phyloP scores from a whole-genome alignment of 1,140 invertebrate species.

The Oscheius sp. region DNA sequence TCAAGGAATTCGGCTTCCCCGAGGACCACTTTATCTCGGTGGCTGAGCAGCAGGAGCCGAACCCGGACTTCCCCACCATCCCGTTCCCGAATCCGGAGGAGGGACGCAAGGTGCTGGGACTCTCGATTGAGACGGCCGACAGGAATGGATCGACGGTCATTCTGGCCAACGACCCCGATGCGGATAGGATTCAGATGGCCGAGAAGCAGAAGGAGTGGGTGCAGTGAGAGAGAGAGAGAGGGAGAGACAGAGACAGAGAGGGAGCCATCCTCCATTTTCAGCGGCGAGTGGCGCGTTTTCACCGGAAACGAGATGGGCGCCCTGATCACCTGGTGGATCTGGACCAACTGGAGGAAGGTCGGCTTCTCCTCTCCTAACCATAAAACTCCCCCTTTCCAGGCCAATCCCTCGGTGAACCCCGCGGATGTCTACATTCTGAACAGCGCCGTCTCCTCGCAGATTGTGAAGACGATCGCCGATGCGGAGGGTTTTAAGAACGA shows the following conservation, averaged over 20 bases:
- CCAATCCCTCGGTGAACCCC: constrained; percentile 50
- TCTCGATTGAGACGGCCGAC: constrained; percentile 81
- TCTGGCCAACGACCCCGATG: constrained; percentile 96
- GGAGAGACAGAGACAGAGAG: background rate
- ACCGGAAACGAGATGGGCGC: constrained; percentile 92
- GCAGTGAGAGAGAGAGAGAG: background rate
- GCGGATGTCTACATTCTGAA: constrained; percentile 72
- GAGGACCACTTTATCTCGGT: constrained; percentile 72
- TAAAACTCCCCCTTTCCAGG: background rate
- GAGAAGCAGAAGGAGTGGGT: constrained; percentile 66
- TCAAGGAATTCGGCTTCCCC: constrained; percentile 74
- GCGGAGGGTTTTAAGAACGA: constrained; percentile 71
- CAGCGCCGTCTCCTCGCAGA: constrained; percentile 95
- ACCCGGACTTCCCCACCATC: constrained; percentile 95
- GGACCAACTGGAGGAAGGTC: constrained; percentile 66
- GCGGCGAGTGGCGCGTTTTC: constrained; percentile 83
- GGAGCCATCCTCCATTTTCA: constrained; percentile 64
- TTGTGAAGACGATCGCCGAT: constrained; percentile 78
- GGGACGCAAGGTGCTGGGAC: constrained; percentile 79
- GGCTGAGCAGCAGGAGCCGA: constrained; percentile 70
- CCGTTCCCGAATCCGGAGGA: constrained; percentile 98
- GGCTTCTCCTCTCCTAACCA: background rate
- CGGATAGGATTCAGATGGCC: constrained; percentile 88
- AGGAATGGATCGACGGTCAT: constrained; percentile 72
- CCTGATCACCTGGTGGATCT: constrained; percentile 89